Percentiles rank a stretch among this genome's conserved stretches.
Conservation (phyloP, 2,113 vertebrate species). For the Chiloscyllium plagiosum region DNA sequence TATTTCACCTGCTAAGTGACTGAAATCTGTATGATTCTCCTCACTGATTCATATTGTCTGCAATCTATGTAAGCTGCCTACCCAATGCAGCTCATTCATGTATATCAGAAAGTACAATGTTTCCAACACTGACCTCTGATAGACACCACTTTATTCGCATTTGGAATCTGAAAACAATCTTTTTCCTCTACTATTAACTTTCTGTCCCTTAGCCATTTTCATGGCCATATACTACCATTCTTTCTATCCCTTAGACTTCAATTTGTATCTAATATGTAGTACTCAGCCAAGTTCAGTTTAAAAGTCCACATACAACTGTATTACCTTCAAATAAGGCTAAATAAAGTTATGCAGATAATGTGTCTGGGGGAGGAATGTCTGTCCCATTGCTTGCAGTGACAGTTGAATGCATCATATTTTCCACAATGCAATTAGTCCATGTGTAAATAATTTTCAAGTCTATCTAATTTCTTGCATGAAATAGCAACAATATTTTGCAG, state of each 20-base stretch:
- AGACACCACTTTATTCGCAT: neutral
- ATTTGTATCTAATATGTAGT: neutral
- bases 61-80: neutral
- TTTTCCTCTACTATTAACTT: neutral
- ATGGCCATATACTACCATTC: neutral
- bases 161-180: neutral
- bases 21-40: neutral
- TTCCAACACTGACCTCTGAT: neutral
- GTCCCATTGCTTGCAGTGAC: neutral
- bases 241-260: neutral
- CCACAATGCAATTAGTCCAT: neutral
- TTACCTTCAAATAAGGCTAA: neutral
- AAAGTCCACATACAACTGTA: neutral
- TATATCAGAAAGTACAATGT: neutral
- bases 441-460: neutral
- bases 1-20: neutral
- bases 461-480: neutral
- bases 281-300: neutral
- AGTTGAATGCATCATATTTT: neutral
- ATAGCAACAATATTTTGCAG: neutral
- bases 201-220: neutral
- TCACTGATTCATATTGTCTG: neutral
- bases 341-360: neutral
- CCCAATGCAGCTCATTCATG: neutral
- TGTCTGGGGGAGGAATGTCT: neutral